Percentiles rank a stretch among this genome's conserved stretches.
Evolutionary conservation across 2,113 vertebrate genomes (phyloP).

Genomic region (Mugil cephalus): DNA sequence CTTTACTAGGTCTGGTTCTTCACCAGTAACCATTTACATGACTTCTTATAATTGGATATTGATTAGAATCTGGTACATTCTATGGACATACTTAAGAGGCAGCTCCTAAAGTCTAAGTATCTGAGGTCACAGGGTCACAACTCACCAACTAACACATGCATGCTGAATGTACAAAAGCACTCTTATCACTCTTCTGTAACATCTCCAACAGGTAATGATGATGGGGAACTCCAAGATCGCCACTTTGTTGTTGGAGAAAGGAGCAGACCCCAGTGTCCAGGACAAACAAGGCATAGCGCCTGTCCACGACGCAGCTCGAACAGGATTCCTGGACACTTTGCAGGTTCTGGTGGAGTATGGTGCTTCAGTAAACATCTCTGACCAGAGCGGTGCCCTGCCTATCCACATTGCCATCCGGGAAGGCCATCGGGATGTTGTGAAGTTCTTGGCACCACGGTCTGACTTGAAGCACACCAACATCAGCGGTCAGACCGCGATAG

Average conservation of each 20-base stretch:
- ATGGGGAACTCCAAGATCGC: constrained; percentile 88
- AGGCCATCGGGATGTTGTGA: constrained; percentile 85
- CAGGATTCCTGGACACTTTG: constrained; percentile 90
- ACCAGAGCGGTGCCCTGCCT: constrained; percentile 86
- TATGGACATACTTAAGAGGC: neutral
- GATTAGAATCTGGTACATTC: neutral
- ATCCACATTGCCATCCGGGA: constrained; percentile 88
- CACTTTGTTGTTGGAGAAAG: constrained; percentile 87
- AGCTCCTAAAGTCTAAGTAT: neutral
- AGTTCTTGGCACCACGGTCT: constrained; percentile 86
- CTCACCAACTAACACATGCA: neutral
- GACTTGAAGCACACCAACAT: constrained; percentile 85
- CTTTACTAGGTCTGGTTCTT: too few relatives aligned
- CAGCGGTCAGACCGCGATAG: constrained; percentile 85
- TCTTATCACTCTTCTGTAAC: constrained; percentile 1
- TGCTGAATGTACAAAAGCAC: neutral
- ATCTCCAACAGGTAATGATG: constrained; percentile 90
- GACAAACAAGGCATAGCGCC: constrained; percentile 87
- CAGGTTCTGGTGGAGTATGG: constrained; percentile 87
- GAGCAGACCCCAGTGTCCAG: constrained; percentile 89
- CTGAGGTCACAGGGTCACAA: neutral
- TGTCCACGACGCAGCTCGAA: constrained; percentile 89
- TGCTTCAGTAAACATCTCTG: constrained; percentile 85
- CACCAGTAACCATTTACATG: too few relatives aligned
- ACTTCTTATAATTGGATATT: too few relatives aligned